Conservation (phyloP, 1,140 invertebrate genomes). For the Glossosoma conforme region DNA sequence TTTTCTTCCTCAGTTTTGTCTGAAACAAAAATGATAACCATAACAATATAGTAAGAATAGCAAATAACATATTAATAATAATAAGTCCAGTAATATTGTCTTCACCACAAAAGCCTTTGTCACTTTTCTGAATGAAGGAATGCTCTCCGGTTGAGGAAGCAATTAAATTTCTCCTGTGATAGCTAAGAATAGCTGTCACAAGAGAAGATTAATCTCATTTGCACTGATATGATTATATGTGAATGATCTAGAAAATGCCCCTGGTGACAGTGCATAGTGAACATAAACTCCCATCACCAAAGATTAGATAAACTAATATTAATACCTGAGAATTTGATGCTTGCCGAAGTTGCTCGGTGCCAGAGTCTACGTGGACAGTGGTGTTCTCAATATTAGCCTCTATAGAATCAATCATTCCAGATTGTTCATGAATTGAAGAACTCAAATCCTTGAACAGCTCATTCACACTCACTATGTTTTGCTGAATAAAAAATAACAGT, state of each 20-base stretch:
- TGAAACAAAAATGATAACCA: constrained; percentile 47
- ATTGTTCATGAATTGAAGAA: constrained; percentile 94
- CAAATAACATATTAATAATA: background rate
- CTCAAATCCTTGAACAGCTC: constrained; percentile 98
- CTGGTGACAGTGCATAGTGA: no score
- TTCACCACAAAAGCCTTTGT: background rate
- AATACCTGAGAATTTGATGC: constrained; percentile 74
- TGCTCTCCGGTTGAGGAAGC: no score
- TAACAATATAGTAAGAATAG: background rate
- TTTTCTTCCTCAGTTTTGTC: constrained; percentile 84
- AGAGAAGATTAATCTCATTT: no score
- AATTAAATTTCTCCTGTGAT: background rate
- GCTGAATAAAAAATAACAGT: constrained; percentile 52
- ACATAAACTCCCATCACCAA: no score
- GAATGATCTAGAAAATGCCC: no score
- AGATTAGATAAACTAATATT: no score
- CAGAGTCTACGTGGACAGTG: constrained; percentile 80
- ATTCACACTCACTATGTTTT: constrained; percentile 93
- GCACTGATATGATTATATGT: no score
- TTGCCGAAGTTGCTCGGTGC: constrained; percentile 71
- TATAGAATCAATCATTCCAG: constrained; percentile 94
- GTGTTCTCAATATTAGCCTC: constrained; percentile 92
- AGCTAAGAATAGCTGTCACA: no score
- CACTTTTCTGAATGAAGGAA: no score
- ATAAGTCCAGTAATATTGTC: background rate